Conservation (phyloP, 2,888 invertebrate genomes). For the Caenorhabditis sulstoni region DNA sequence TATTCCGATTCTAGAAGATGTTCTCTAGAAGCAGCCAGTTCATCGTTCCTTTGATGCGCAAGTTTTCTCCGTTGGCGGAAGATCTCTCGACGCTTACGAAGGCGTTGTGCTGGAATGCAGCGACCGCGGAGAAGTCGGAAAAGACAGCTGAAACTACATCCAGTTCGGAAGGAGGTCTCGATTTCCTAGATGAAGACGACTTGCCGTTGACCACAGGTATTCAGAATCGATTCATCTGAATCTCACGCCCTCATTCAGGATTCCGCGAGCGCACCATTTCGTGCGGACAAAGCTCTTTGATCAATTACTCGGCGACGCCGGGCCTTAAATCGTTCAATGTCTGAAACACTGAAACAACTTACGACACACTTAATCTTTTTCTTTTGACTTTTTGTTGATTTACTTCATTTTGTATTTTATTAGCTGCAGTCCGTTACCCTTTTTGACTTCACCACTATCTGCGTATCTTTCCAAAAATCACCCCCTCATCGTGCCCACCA, state of each 20-base stretch:
- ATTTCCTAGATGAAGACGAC: slow-evolving; percentile 69
- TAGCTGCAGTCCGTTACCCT: slow-evolving; percentile 1
- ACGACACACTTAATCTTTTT: slow-evolving; percentile 5
- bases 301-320: slow-evolving; percentile 56
- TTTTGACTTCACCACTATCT: slow-evolving; percentile 13
- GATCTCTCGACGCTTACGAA: slow-evolving; percentile 57
- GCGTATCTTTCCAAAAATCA: neutral
- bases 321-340: slow-evolving; percentile 51
- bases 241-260: slow-evolving; percentile 6
- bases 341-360: slow-evolving; percentile 4
- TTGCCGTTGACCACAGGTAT: slow-evolving; percentile 8
- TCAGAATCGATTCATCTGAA: neutral
- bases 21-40: slow-evolving; percentile 59
- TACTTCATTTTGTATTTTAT: slow-evolving; percentile 18
- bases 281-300: slow-evolving; percentile 50
- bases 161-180: slow-evolving; percentile 56
- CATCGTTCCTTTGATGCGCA: slow-evolving; percentile 62
- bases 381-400: slow-evolving; percentile 20
- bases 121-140: slow-evolving; percentile 46
- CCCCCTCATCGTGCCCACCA: slow-evolving; percentile 1
- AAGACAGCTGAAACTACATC: slow-evolving; percentile 28
- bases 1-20: too few relatives aligned
- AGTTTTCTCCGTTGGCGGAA: slow-evolving; percentile 69
- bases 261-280: slow-evolving; percentile 44
- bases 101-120: slow-evolving; percentile 60